Conservation (phyloP, 2,888 invertebrate genomes). For the Megamerina dolium region DNA sequence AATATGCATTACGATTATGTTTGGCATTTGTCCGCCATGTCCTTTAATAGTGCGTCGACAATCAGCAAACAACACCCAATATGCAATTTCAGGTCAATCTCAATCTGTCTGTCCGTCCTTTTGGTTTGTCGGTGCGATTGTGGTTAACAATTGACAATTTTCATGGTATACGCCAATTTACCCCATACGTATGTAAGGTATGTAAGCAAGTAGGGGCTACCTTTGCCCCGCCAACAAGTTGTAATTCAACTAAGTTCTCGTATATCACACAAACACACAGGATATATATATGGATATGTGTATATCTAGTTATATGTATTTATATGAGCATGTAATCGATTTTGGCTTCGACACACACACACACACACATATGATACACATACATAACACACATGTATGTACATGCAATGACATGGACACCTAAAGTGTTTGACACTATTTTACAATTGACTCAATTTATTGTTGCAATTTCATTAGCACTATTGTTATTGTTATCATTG, state of each 20-base stretch:
- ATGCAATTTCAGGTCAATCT: background rate
- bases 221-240: too few relatives aligned
- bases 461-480: background rate
- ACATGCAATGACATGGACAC: slow-evolving; percentile 20
- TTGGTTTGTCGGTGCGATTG: background rate
- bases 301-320: background rate
- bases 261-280: slow-evolving; percentile 3
- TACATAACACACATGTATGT: too few relatives aligned
- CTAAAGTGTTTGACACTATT: slow-evolving; percentile 26
- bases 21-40: slow-evolving; percentile 13
- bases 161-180: background rate
- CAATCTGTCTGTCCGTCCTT: background rate
- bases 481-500: slow-evolving; percentile 1
- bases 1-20: slow-evolving; percentile 23
- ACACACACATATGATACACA: background rate
- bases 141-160: slow-evolving; percentile 1
- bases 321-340: slow-evolving; percentile 7
- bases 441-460: slow-evolving; percentile 21
- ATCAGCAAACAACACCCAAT: background rate
- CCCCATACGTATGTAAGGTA: too few relatives aligned
- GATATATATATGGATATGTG: background rate
- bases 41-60: background rate
- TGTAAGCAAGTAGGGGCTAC: too few relatives aligned
- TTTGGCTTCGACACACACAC: slow-evolving; percentile 11
- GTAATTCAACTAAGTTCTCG: too few relatives aligned